These are phyloP conservation scores for Lochmaea crataegi DNA, from an alignment of 2,888 invertebrate genomes.

Conservation along the genomic window DNA sequence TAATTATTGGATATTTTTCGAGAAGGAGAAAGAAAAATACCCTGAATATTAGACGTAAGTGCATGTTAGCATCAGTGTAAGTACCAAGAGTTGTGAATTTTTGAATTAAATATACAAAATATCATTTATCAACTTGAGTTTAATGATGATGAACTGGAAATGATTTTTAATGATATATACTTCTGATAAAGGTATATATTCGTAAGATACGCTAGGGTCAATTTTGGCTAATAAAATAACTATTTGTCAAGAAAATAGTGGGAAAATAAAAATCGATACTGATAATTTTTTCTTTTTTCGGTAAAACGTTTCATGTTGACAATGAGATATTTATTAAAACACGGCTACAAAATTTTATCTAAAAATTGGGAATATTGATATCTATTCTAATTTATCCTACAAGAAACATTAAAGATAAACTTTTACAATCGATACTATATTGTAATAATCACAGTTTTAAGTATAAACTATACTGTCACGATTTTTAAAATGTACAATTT, in stretches of 20 bases:
- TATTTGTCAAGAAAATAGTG: background rate
- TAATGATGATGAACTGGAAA: too few relatives aligned
- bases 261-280: background rate
- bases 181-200: too few relatives aligned
- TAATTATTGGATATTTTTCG: too few relatives aligned
- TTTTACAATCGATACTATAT: conserved; percentile 51
- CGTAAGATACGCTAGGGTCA: too few relatives aligned
- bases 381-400: conserved; percentile 29
- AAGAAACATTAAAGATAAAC: conserved; percentile 46
- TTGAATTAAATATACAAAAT: too few relatives aligned
- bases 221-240: too few relatives aligned
- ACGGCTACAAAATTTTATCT: conserved; percentile 24
- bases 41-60: too few relatives aligned
- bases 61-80: too few relatives aligned
- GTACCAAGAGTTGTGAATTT: too few relatives aligned
- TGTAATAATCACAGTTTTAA: conserved; percentile 61
- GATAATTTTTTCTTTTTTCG: background rate
- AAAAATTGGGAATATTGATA: conserved; percentile 23
- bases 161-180: too few relatives aligned
- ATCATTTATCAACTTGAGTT: too few relatives aligned
- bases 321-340: conserved; percentile 21
- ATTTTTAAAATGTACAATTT: conserved; percentile 38
- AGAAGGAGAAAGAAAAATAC: too few relatives aligned
- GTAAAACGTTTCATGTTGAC: conserved; percentile 44
- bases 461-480: conserved; percentile 51